Percentiles rank a stretch among this genome's conserved stretches.
Evolutionary conservation across 2,113 vertebrate species (phyloP).

Genomic region (Sander vitreus): DNA sequence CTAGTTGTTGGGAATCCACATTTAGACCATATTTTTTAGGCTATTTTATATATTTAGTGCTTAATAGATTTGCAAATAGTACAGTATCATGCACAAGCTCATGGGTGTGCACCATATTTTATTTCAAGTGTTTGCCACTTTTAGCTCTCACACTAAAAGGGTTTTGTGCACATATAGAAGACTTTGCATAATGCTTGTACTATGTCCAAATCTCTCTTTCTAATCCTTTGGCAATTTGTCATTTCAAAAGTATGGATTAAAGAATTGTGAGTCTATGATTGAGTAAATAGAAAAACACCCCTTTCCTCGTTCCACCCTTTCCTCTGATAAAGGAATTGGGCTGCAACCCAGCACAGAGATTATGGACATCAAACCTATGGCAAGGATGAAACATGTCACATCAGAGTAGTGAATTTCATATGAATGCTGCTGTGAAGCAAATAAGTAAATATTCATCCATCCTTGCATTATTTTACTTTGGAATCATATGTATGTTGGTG

Average conservation of each 20-base stretch:
- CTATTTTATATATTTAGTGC: background rate
- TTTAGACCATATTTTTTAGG: background rate
- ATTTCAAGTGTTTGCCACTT: conserved; percentile 29
- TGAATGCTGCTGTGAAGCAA: background rate
- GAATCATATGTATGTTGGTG: background rate
- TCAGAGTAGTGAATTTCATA: background rate
- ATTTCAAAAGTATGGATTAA: conserved; percentile 59
- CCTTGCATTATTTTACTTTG: background rate
- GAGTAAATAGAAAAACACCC: conserved; percentile 40
- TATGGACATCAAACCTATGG: conserved; percentile 41
- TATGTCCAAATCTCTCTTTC: conserved; percentile 48
- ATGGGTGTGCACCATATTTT: conserved; percentile 2
- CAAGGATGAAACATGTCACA: conserved; percentile 27
- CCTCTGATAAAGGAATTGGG: conserved; percentile 13
- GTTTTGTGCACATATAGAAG: conserved; percentile 4
- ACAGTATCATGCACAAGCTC: background rate
- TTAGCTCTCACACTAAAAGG: background rate
- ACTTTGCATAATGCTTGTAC: background rate
- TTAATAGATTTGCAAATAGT: background rate
- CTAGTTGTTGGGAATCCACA: conserved; percentile 19
- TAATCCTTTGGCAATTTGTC: conserved; percentile 51
- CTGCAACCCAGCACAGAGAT: conserved; percentile 40
- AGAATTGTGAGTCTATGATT: conserved; percentile 18
- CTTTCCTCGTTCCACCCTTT: conserved; percentile 23
- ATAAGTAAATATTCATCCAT: conserved; percentile 2